These are phyloP conservation scores for Amiota communis DNA, from an alignment of 2,888 invertebrate genomes.

Conservation along the genomic window DNA sequence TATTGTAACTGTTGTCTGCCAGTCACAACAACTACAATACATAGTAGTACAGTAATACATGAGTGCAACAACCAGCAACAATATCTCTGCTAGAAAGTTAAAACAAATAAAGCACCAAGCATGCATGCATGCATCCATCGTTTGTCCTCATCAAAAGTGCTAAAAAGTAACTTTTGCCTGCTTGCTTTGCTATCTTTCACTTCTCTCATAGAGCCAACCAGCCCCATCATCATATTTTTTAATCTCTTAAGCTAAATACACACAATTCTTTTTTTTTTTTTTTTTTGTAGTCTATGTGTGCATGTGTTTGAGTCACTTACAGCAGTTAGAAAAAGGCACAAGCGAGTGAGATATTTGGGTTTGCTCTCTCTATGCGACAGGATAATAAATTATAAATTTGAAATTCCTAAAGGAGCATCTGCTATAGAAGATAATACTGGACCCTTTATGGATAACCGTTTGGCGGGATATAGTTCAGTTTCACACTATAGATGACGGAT, in stretches of 20 bases:
- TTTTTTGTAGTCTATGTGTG: no score
- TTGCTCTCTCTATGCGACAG: no score
- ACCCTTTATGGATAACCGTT: no score
- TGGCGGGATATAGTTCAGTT: no score
- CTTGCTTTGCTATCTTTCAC: background rate
- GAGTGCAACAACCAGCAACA: constrained; percentile 11
- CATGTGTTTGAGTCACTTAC: no score
- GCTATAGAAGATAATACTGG: no score
- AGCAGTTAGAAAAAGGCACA: no score
- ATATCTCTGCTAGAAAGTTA: background rate
- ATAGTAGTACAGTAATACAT: background rate
- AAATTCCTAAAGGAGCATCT: no score
- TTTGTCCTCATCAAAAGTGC: constrained; percentile 12
- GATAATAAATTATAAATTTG: no score
- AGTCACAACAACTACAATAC: background rate
- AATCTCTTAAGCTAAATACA: constrained; percentile 26
- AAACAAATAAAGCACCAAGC: constrained; percentile 1
- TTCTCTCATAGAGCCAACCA: background rate
- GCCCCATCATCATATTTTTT: constrained; percentile 18
- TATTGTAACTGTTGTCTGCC: background rate
- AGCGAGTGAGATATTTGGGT: no score
- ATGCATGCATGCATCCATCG: background rate
- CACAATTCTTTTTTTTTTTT: constrained; percentile 13
- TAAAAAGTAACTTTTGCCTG: constrained; percentile 7
- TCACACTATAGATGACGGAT: no score